Conservation (phyloP, 1,140 invertebrate species). For the Leptinotarsa undecemlineata region DNA sequence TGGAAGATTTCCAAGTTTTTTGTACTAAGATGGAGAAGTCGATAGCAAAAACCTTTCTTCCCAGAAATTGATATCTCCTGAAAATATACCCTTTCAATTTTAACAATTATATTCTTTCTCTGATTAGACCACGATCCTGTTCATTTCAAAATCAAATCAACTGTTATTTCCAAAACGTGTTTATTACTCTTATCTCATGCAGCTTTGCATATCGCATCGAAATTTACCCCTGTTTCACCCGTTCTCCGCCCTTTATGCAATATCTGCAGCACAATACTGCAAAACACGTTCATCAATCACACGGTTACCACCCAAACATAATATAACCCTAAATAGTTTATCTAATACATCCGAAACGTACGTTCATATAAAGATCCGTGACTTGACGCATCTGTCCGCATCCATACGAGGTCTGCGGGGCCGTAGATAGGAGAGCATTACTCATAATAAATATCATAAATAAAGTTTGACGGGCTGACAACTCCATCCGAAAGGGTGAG, state of each 20-base stretch:
- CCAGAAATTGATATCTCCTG: too few relatives aligned
- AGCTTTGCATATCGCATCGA: neutral
- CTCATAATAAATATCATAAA: constrained; percentile 47
- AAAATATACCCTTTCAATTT: too few relatives aligned
- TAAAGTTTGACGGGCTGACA: constrained; percentile 44
- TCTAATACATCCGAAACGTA: constrained; percentile 35
- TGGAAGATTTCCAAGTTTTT: too few relatives aligned
- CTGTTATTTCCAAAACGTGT: too few relatives aligned
- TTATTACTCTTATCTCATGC: too few relatives aligned
- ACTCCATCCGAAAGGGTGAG: constrained; percentile 44
- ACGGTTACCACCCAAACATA: constrained; percentile 34
- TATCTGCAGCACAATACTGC: constrained; percentile 16
- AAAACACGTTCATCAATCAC: constrained; percentile 37
- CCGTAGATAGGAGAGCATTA: constrained; percentile 21
- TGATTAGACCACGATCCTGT: too few relatives aligned
- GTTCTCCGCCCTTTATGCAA: constrained; percentile 1
- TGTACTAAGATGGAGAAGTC: too few relatives aligned
- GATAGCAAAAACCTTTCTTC: too few relatives aligned
- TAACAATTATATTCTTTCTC: too few relatives aligned
- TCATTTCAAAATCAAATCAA: too few relatives aligned
- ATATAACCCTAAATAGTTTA: constrained; percentile 37
- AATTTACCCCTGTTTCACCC: neutral
- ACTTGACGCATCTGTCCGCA: constrained; percentile 40
- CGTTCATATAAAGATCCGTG: constrained; percentile 36
- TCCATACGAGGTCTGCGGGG: constrained; percentile 21